A percentile compares a stretch with the other conserved stretches of the same genome.
These are phyloP conservation scores for Calameuta idolon DNA, from an alignment of 2,888 invertebrate genomes.

Conservation along the genomic window DNA sequence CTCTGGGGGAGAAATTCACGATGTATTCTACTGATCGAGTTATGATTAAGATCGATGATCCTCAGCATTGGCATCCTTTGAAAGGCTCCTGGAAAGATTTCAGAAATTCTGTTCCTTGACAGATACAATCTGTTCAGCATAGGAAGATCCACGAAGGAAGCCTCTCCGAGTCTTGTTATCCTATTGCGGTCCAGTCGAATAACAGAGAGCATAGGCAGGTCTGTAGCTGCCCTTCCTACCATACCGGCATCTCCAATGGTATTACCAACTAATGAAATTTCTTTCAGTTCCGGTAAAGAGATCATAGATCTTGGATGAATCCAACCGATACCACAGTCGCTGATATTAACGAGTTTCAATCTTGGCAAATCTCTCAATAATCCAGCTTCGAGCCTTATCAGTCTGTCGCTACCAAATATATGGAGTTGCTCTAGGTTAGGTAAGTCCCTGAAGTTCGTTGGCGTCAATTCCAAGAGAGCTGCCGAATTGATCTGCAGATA, in stretches of 20 bases:
- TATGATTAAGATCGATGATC: slow-evolving; percentile 81
- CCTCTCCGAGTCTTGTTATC: slow-evolving; percentile 79
- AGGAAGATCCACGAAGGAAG: slow-evolving; percentile 83
- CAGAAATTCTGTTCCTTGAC: slow-evolving; percentile 79
- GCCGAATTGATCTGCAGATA: slow-evolving; percentile 81
- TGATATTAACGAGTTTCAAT: slow-evolving; percentile 79
- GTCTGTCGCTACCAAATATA: slow-evolving; percentile 76
- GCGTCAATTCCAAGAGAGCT: slow-evolving; percentile 75
- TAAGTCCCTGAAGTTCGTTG: slow-evolving; percentile 78
- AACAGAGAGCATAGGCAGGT: slow-evolving; percentile 78
- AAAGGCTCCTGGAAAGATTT: slow-evolving; percentile 84
- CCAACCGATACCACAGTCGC: slow-evolving; percentile 80
- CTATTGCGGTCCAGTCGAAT: slow-evolving; percentile 79
- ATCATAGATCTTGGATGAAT: slow-evolving; percentile 83
- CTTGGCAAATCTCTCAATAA: slow-evolving; percentile 77
- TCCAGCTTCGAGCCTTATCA: slow-evolving; percentile 79
- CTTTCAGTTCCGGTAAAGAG: slow-evolving; percentile 77
- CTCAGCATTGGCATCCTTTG: slow-evolving; percentile 81
- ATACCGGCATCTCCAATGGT: slow-evolving; percentile 83
- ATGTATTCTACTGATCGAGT: slow-evolving; percentile 81
- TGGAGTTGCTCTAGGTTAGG: slow-evolving; percentile 81
- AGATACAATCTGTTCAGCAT: slow-evolving; percentile 76
- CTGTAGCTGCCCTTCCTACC: slow-evolving; percentile 82
- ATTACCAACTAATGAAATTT: slow-evolving; percentile 79
- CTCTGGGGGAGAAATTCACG: slow-evolving; percentile 85